These are phyloP conservation scores for Apodemus sylvaticus DNA, from an alignment of 2,113 vertebrate genomes.

Conservation along the genomic window DNA sequence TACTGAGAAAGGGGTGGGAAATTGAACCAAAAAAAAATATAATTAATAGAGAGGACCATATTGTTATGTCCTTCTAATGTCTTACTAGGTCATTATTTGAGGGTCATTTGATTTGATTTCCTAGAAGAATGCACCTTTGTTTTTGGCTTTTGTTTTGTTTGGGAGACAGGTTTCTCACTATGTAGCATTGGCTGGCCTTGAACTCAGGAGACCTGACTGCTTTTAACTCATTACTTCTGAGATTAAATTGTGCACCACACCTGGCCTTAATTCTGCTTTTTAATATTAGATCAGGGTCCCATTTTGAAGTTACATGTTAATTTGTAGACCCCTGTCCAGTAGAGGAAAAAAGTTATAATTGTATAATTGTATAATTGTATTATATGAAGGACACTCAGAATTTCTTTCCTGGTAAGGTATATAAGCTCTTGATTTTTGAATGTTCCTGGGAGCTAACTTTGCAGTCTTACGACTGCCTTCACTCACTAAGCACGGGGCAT, in stretches of 20 bases:
- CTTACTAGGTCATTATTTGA: neutral
- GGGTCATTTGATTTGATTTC: neutral
- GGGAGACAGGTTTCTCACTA: neutral
- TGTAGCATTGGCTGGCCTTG: neutral
- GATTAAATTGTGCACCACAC: neutral
- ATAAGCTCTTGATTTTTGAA: neutral
- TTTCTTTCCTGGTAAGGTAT: neutral
- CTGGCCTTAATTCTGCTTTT: neutral
- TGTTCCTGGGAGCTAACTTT: neutral
- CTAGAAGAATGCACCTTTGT: neutral
- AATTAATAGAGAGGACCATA: neutral
- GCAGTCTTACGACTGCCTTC: neutral
- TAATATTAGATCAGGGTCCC: conserved; percentile 20
- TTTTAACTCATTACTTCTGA: neutral
- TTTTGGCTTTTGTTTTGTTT: neutral
- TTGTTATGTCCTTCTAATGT: neutral
- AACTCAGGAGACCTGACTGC: neutral
- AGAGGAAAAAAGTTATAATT: neutral
- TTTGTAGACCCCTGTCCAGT: neutral
- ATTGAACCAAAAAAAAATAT: neutral
- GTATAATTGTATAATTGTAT: conserved; percentile 17
- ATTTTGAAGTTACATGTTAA: conserved; percentile 21
- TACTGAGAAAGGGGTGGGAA: neutral
- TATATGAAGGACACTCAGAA: neutral
- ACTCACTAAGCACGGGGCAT: neutral